Conservation (phyloP, 2,797 vertebrate genomes). For the Tenualosa ilisha region DNA sequence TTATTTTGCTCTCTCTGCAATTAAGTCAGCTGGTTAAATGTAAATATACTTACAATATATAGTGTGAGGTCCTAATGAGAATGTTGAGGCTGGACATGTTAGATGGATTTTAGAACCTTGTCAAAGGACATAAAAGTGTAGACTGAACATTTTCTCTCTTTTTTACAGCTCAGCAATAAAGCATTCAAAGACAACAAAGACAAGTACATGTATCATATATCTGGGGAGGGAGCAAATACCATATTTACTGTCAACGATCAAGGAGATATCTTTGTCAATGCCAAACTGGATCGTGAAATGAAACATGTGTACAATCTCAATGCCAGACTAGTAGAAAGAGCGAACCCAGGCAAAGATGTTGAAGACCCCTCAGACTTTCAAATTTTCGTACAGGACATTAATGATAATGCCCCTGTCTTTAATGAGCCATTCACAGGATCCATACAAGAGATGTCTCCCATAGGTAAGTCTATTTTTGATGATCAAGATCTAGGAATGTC, state of each 20-base stretch:
- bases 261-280: slow-evolving; percentile 68
- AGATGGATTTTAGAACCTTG: background rate
- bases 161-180: slow-evolving; percentile 68
- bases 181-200: background rate
- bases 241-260: slow-evolving; percentile 66
- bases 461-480: slow-evolving; percentile 55
- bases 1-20: background rate
- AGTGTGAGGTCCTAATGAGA: background rate
- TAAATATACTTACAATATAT: background rate
- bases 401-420: slow-evolving; percentile 74
- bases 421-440: slow-evolving; percentile 54
- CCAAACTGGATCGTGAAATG: slow-evolving; percentile 72
- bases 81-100: background rate
- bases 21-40: background rate
- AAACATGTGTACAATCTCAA: slow-evolving; percentile 64
- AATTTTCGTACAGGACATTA: slow-evolving; percentile 72
- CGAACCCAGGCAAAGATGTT: slow-evolving; percentile 34
- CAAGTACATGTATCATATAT: slow-evolving; percentile 57
- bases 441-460: slow-evolving; percentile 64
- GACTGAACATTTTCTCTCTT: slow-evolving; percentile 2
- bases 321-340: slow-evolving; percentile 61
- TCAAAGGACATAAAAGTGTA: background rate
- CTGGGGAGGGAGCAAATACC: slow-evolving; percentile 70
- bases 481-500: background rate
- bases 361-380: slow-evolving; percentile 63